Base-by-base conservation (phyloP, 2,113 vertebrate species). In the Varanus komodoensis region DNA sequence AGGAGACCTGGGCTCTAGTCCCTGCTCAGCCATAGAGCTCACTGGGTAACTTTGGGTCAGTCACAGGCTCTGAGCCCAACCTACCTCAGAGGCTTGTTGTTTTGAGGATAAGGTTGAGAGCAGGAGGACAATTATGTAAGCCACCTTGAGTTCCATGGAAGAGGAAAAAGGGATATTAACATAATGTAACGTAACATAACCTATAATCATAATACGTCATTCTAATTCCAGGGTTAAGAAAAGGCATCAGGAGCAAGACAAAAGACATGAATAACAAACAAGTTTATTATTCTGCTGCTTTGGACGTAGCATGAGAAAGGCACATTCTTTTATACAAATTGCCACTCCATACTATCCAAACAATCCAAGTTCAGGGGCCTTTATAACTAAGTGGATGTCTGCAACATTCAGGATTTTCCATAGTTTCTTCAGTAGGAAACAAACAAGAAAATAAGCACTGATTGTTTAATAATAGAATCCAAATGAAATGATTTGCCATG, bases 401-500 rank as follows among this genome's bases (percentile, higher is more conserved):
- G 1, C 44, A 75, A n/a, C 0, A 0, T 91, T 80, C 54, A 84
- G 2, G 0, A 67, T 92, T 93, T 38, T 75, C 8, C 87, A n/a
- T 86, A 27, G 34, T 88, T 89, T 94, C 34, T 71, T 29, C 87
- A 85, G 85, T 86, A 85, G 61, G 44, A 93, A 92, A 3, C 61
- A 90, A 77, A 78, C 64, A 91, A 89, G 89, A 89, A 95, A 88
- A 92, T 86, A 96, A 95, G 89, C 82, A 94, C 88, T 86, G 92
- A 91, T 95, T 68, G 52, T 88, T 79, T 90, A 75, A 89, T 91
- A 93, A 71, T 67, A 94, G 93, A 96, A 96, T 23, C 84, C 64
- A 92, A 95, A 92, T 88, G 84, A 95, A 93, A 94, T 95, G 25
- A 96, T 96, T 95, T 95, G 91, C 91, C 93, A 96, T 86, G 87